These are phyloP conservation scores for Macrosteles quadrilineatus DNA, from an alignment of 1,140 invertebrate species.

Conservation along the genomic window DNA sequence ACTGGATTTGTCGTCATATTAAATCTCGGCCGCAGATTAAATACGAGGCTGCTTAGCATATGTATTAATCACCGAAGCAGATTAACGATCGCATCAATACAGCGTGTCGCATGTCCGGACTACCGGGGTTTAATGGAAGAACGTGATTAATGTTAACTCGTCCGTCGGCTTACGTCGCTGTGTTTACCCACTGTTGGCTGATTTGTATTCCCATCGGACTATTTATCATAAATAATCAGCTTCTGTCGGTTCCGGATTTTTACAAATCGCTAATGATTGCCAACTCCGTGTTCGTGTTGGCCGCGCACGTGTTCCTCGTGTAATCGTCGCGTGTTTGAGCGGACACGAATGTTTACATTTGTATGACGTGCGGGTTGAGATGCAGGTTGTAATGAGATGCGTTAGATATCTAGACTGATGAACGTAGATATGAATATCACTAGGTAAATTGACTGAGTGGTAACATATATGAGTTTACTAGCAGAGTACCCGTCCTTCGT, in stretches of 20 bases:
- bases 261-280: slow-evolving; percentile 9
- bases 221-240: slow-evolving; percentile 14
- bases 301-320: no score
- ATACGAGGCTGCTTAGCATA: slow-evolving; percentile 7
- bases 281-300: no score
- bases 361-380: no score
- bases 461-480: no score
- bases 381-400: no score
- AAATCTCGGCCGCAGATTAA: slow-evolving; percentile 12
- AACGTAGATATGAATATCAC: no score
- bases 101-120: not conserved
- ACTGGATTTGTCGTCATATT: slow-evolving; percentile 16
- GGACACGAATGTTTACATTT: no score
- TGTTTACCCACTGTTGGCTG: slow-evolving; percentile 1
- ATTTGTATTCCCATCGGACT: not conserved
- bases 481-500: no score
- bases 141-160: not conserved
- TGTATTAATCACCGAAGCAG: not conserved
- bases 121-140: not conserved
- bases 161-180: not conserved
- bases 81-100: slow-evolving; percentile 13
- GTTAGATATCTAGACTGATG: no score
- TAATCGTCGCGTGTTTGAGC: no score
- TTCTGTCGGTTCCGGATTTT: slow-evolving; percentile 1
- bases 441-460: no score